Conservation (phyloP, 2,113 vertebrate species). For the Anseranas semipalmata region DNA sequence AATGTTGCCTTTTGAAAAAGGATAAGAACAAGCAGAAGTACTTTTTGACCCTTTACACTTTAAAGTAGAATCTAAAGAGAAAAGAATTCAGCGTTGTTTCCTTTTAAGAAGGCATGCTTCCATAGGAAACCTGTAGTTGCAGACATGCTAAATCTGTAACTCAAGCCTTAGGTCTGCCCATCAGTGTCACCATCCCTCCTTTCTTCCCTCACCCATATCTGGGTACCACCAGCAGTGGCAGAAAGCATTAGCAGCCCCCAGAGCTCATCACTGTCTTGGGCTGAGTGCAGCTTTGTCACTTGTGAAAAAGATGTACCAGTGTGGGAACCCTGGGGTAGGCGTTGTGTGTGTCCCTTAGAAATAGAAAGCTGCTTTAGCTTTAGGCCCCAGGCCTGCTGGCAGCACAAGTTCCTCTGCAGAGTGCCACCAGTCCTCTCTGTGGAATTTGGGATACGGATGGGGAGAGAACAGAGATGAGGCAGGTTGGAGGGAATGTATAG, state of each 20-base stretch:
- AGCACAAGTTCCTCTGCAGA: neutral
- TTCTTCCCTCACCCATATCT: neutral
- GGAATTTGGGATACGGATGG: neutral
- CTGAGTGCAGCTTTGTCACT: neutral
- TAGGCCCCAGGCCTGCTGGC: no score
- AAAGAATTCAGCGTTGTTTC: neutral
- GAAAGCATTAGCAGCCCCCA: neutral
- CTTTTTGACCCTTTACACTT: neutral
- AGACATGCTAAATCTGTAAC: neutral
- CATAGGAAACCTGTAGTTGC: neutral
- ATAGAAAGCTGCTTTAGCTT: neutral
- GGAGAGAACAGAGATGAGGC: neutral
- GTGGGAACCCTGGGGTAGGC: neutral
- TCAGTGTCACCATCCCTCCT: neutral
- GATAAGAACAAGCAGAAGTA: neutral
- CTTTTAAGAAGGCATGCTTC: neutral
- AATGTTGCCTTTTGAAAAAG: neutral
- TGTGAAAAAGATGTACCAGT: neutral
- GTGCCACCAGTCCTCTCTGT: neutral
- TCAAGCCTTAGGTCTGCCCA: neutral
- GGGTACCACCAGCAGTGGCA: neutral
- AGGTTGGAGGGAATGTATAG: neutral
- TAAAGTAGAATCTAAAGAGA: neutral
- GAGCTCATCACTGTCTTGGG: neutral
- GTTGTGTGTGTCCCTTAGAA: neutral